Evolutionary conservation across 37 sponge, comb jelly and placozoan species (phyloP), one percentile per base, ranked within the genome.

Genomic region (Agelas oroides): DNA sequence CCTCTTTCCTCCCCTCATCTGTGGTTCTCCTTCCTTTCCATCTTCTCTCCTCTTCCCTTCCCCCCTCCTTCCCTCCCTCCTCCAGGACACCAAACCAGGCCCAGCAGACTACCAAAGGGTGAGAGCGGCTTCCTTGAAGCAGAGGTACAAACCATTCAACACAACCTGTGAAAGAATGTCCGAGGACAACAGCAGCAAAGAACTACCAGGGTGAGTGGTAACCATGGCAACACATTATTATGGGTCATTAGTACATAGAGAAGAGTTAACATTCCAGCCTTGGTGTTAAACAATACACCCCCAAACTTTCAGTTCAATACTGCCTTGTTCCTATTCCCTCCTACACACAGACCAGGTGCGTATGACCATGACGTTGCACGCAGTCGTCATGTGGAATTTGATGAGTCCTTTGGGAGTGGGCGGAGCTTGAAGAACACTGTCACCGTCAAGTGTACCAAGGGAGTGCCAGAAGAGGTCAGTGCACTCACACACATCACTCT

Each of bases 381-480:
- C 16, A 66, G 59, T 54, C 71, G 89, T 1, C 84, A 77, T 16
- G 57, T 85, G 27, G 70, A 75, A 23, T 77, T 34, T 53, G 57
- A 70, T 1, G 89, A 86, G 39, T 67, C 86, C 1, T 93, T 93
- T 76, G 93, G 93, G 15, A 83, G 86, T 20, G 21, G 19, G 2
- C 68, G 60, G 24, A 34, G 59, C 18, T 60, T 88, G 19, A 76
- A 70, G 23, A 39, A 60, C 5, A 68, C 71, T 2, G 81, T 93
- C 33, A 70, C 53, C n/a, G 66, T 78, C 18, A 93, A 93, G 56
- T 93, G 93, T 53, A 88, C 89, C 27, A 69, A 78, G 21, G 93
- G 93, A 17, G 64, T 86, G 0, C 73, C 93, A 65, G 93, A 93
- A 12, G 70, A 78, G 78, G 93, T 88, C 39, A 24, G 46, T 46